Conservation (phyloP, 1,140 invertebrate species). For the Aphelinus certus region DNA sequence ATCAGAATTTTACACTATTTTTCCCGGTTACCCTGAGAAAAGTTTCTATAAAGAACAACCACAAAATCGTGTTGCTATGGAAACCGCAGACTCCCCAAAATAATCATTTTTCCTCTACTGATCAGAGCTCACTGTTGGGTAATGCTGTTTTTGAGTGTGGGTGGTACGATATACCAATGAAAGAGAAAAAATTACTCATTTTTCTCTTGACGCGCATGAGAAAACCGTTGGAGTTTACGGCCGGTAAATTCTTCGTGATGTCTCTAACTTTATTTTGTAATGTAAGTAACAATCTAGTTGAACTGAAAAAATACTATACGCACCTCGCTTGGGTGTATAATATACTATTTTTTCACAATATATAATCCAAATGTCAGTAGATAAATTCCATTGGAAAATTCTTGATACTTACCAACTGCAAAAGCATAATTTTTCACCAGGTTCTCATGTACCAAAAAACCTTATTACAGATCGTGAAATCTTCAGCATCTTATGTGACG, state of each 20-base stretch:
- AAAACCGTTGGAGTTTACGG: slow-evolving; percentile 43
- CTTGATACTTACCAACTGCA: too few relatives aligned
- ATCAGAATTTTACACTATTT: too few relatives aligned
- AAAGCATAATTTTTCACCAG: not conserved
- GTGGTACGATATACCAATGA: slow-evolving; percentile 44
- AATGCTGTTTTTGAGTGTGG: slow-evolving; percentile 44
- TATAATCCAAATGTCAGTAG: too few relatives aligned
- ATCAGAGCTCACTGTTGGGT: slow-evolving; percentile 43
- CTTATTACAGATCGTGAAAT: slow-evolving; percentile 33
- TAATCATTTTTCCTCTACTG: too few relatives aligned
- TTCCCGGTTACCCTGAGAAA: too few relatives aligned
- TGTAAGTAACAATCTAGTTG: slow-evolving; percentile 21
- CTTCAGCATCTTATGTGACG: slow-evolving; percentile 14
- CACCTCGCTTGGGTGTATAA: too few relatives aligned
- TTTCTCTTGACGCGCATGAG: slow-evolving; percentile 44
- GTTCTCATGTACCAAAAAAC: not conserved
- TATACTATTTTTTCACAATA: too few relatives aligned
- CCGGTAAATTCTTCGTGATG: slow-evolving; percentile 45
- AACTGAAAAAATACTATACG: not conserved
- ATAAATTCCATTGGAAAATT: too few relatives aligned
- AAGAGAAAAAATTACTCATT: slow-evolving; percentile 37
- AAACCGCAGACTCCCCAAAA: too few relatives aligned
- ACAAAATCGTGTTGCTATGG: too few relatives aligned
- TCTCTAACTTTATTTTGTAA: slow-evolving; percentile 37
- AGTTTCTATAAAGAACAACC: too few relatives aligned